Base-by-base conservation (phyloP, 1,140 invertebrate species). In the Pseudoatta argentina region DNA sequence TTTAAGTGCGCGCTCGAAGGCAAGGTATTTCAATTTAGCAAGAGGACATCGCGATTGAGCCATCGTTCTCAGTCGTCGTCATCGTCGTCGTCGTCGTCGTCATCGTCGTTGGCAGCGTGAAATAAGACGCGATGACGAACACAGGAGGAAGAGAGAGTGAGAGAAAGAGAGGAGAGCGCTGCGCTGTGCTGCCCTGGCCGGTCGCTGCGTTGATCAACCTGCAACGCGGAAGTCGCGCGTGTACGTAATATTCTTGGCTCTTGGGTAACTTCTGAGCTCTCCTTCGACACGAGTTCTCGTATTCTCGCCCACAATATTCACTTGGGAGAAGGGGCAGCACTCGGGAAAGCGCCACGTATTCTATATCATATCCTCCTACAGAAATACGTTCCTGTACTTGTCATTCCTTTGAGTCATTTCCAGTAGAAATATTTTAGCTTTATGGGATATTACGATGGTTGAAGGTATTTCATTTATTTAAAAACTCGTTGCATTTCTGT, bases 191-290 rank as follows among this genome's bases (percentile, higher is more conserved):
- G 59, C n/a, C 39, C 57, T 51, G 48, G 39, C 64, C 30, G 51
- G 85, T 18, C 51, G 48, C 55, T 44, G 53, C 79, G 79, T 89
- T 91, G 91, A 93, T 93, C 91, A 92, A 93, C 89, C 90, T 92
- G 91, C 91, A 93, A 94, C 92, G 91, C 93, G 93, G 93, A 94
- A 94, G 93, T 93, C 87, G 86, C 86, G 81, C 85, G 51, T 79
- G 79, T 92, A 92, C 92, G 92, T 93, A 93, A 93, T 91, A 88
- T 91, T 89, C 89, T 73, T 21, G 86, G 71, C 81, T 88, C 90
- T 93, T 93, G 90, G 79, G 92, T 91, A 93, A 93, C 86, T 21
- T 59, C 34, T 18, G 73, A 86, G 81, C 82, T 88, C 85, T 88
- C 77, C 77, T 73, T 75, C 86, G 73, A 79, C 30, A 63, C 57